Base-by-base conservation (phyloP, 2,888 invertebrate species). In the Drosophila anceps region DNA sequence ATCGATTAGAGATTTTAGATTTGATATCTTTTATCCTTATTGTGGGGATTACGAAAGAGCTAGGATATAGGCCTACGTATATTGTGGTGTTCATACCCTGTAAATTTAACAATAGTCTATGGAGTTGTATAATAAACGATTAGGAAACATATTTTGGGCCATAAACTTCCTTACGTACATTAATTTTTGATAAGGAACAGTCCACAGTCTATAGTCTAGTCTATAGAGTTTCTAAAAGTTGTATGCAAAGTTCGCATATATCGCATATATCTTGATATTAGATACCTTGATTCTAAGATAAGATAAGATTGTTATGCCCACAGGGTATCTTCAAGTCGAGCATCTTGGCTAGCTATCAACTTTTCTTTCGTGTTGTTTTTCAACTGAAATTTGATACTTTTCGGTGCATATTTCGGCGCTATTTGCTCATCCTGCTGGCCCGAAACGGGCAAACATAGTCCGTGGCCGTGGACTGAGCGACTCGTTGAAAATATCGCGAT, bases 361-460 rank as follows among this genome's bases (percentile, higher is more conserved):
- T 60, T 44, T 50, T 48, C 43, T 60, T 33, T 46, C 51, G 33
- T 29, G 31, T 43, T 57, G n/a, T 31, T 35, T 58, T 64, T 63
- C 60, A 57, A 51, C 44, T 73, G 84, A 78, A 84, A 84, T 86
- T 87, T 59, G 89, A 84, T 88, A 89, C 85, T 86, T 84, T 86
- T 71, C 37, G 59, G 18, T 67, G 73, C 37, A 65, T 54, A 63
- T 72, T 69, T 76, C 44, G 68, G 43, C 20, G 48, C 46, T 79
- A 44, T 66, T 60, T 69, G 73, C 48, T 73, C 44, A 62, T 72
- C 64, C 74, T 58, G 57, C 24, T 48, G 55, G 41, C 58, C 61
- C 46, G 57, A 62, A 15, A 13, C 50, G 60, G 55, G 37, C 65
- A 71, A 61, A 66, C 75, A 53, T 44, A 61, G 63, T 60, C 51